phyloP scores from a whole-genome alignment of 2,113 vertebrate genomes.

The Melozone crissalis region DNA sequence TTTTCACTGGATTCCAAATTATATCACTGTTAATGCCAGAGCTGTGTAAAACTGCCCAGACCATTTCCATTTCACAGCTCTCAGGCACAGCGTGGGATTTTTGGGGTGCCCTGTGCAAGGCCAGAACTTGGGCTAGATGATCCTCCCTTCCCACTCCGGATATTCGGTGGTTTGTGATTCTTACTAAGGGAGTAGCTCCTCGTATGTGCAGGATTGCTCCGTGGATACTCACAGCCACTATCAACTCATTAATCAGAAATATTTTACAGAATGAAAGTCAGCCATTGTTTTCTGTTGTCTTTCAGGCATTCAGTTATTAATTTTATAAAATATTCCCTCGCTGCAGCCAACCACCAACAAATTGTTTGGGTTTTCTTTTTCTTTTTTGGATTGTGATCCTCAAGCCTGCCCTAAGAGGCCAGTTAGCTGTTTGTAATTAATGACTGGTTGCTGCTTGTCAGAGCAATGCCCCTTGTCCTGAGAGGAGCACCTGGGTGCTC shows the following conservation, averaged over 20 bases:
- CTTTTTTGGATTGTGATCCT: neutral
- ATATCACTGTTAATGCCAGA: accelerated
- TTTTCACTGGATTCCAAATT: neutral
- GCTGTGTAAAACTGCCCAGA: neutral
- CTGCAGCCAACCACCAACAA: neutral
- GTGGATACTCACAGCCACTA: neutral
- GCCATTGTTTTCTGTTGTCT: neutral
- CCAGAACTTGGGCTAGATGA: neutral
- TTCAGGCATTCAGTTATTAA: neutral
- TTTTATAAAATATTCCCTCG: neutral
- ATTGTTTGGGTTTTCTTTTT: neutral
- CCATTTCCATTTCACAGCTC: neutral
- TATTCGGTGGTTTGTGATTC: neutral
- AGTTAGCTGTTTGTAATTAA: constrained; percentile 4
- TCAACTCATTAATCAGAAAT: neutral
- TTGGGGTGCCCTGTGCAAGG: neutral
- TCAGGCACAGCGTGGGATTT: neutral
- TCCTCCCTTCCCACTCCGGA: neutral
- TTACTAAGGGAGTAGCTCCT: neutral
- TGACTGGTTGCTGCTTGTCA: neutral
- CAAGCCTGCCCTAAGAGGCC: neutral
- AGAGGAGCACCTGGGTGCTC: neutral
- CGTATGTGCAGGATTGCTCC: neutral
- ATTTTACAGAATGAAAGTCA: neutral
- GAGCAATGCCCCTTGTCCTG: neutral